These are phyloP conservation scores for Drosophila siamana DNA, from an alignment of 2,888 invertebrate species.

Conservation along the genomic window DNA sequence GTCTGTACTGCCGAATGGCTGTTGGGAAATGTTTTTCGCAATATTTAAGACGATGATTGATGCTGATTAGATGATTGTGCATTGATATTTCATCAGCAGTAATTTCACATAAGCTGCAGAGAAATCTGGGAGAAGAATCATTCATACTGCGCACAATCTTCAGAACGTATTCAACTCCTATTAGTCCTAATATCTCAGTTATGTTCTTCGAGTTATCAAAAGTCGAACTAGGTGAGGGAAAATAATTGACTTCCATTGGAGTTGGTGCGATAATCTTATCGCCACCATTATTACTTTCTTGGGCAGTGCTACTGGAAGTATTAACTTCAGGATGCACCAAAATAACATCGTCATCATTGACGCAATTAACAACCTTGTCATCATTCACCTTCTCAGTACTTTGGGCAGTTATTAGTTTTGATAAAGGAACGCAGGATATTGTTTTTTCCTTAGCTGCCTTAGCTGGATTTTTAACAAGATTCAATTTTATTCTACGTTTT, in stretches of 20 bases:
- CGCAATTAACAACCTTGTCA: background rate
- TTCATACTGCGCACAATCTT: slow-evolving; percentile 89
- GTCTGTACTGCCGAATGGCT: slow-evolving; percentile 88
- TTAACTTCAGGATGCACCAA: background rate
- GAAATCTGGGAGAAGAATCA: slow-evolving; percentile 89
- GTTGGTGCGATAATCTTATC: background rate
- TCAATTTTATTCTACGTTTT: background rate
- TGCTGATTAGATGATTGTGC: slow-evolving; percentile 91
- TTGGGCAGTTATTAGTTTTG: slow-evolving; percentile 29
- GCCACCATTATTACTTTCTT: background rate
- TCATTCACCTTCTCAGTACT: background rate
- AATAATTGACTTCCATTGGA: background rate
- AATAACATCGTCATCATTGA: background rate
- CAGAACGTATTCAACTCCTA: slow-evolving; percentile 92
- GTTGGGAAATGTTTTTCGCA: slow-evolving; percentile 88
- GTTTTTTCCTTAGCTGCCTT: background rate
- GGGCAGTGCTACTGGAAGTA: background rate
- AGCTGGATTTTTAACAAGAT: slow-evolving; percentile 32
- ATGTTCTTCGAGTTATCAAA: slow-evolving; percentile 36
- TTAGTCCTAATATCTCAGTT: slow-evolving; percentile 80
- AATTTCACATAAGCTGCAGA: slow-evolving; percentile 91
- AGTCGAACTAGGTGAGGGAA: background rate
- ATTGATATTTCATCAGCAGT: slow-evolving; percentile 91
- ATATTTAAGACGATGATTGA: slow-evolving; percentile 91
- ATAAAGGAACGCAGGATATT: slow-evolving; percentile 45